These are phyloP conservation scores for Zaprionus vittiger DNA, from an alignment of 1,140 invertebrate species.

Conservation along the genomic window DNA sequence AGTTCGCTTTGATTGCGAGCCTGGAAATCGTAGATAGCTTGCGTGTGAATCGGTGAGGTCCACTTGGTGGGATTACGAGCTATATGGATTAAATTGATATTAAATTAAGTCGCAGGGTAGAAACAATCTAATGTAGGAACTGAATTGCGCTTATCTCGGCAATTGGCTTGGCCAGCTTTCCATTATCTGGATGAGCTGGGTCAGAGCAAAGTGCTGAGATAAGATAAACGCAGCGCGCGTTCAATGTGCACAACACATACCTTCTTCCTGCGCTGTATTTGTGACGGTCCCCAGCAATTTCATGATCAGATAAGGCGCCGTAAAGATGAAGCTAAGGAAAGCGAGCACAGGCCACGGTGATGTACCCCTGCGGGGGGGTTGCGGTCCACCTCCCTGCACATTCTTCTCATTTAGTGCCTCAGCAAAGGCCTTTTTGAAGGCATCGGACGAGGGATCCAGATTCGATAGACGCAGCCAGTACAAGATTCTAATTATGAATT, in stretches of 20 bases:
- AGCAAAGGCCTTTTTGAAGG: slow-evolving; percentile 87
- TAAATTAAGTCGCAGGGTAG: neutral
- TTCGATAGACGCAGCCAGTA: slow-evolving; percentile 78
- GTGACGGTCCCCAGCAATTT: slow-evolving; percentile 90
- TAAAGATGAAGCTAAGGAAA: slow-evolving; percentile 94
- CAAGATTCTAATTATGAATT: slow-evolving; percentile 54
- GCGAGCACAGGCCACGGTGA: slow-evolving; percentile 90
- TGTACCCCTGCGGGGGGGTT: slow-evolving; percentile 61
- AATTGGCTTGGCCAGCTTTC: slow-evolving; percentile 7
- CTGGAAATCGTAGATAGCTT: slow-evolving; percentile 91
- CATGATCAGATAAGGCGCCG: slow-evolving; percentile 96
- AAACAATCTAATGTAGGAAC: slow-evolving; percentile 32
- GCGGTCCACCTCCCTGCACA: slow-evolving; percentile 45
- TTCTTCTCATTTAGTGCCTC: slow-evolving; percentile 84
- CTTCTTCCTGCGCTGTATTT: slow-evolving; percentile 85
- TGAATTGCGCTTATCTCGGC: slow-evolving; percentile 58
- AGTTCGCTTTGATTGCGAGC: slow-evolving; percentile 91
- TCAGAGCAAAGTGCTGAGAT: slow-evolving; percentile 66
- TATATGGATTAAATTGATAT: slow-evolving; percentile 58
- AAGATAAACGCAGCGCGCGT: slow-evolving; percentile 70
- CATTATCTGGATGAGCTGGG: slow-evolving; percentile 57
- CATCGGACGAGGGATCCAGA: slow-evolving; percentile 82
- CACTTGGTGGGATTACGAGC: slow-evolving; percentile 88
- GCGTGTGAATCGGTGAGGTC: slow-evolving; percentile 89
- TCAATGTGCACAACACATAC: slow-evolving; percentile 80